These are phyloP conservation scores for Spilosoma lubricipeda DNA, from an alignment of 2,888 invertebrate genomes.

Conservation along the genomic window DNA sequence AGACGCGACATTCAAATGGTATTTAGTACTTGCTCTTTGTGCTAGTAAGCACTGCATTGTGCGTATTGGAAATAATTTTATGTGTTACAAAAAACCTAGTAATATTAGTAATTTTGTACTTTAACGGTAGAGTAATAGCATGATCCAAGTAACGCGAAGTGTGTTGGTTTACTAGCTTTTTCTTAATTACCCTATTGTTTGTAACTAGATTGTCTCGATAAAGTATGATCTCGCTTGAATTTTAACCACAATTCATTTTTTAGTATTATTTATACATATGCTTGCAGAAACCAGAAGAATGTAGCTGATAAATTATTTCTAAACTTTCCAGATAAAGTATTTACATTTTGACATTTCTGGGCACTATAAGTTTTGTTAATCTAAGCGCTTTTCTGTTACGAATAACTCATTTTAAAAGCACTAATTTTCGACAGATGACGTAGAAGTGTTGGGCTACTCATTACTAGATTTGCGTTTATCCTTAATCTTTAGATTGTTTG, in stretches of 20 bases:
- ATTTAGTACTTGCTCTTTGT: slow-evolving; percentile 3
- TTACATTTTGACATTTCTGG: no score
- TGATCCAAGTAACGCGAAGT: background rate
- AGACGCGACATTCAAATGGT: background rate
- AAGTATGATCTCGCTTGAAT: no score
- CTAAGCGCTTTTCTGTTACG: no score
- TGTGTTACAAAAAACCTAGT: background rate
- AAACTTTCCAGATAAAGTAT: no score
- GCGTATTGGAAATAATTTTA: background rate
- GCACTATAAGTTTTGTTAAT: no score
- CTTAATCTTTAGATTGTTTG: background rate
- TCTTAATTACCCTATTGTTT: no score
- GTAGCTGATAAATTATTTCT: no score
- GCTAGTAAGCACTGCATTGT: background rate
- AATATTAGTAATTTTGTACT: background rate
- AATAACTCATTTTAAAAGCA: background rate
- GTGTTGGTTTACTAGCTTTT: background rate
- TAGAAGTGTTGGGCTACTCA: background rate
- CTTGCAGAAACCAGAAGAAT: no score
- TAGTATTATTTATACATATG: no score
- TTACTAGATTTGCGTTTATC: background rate
- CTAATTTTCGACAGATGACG: background rate
- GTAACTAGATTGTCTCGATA: no score
- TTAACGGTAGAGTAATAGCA: background rate
- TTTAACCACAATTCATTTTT: no score